Conservation (phyloP, 1,140 invertebrate genomes). For the Laupala kohalensis region DNA sequence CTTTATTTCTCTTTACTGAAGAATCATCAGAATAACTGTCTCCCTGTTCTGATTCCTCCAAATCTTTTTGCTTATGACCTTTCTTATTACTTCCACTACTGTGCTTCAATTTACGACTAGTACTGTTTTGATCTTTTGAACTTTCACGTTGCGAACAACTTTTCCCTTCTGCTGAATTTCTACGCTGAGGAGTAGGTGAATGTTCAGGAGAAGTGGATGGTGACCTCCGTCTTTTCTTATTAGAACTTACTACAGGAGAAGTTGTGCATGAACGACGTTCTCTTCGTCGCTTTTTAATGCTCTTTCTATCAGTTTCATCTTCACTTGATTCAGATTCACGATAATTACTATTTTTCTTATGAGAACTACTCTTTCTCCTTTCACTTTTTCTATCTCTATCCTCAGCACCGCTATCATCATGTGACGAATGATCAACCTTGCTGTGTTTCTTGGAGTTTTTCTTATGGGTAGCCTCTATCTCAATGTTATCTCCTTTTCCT, state of each 20-base stretch:
- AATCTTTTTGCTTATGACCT: background rate
- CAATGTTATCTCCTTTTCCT: background rate
- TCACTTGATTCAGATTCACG: background rate
- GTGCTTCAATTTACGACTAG: background rate
- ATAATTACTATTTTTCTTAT: background rate
- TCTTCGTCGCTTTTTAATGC: background rate
- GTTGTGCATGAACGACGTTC: background rate
- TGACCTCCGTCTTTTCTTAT: conserved; percentile 3
- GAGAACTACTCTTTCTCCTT: background rate
- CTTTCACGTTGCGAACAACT: background rate
- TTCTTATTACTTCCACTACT: background rate
- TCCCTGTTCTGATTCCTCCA: background rate
- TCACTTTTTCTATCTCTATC: background rate
- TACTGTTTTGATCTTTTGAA: background rate
- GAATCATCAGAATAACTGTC: background rate
- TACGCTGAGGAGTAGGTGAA: conserved; percentile 3
- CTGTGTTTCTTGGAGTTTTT: background rate
- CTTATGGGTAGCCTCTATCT: background rate
- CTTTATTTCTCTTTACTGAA: background rate
- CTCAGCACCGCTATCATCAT: background rate
- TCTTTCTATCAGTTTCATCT: background rate
- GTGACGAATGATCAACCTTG: background rate
- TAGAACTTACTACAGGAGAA: background rate
- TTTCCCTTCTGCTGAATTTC: conserved; percentile 3
- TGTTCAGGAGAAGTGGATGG: conserved; percentile 9